phyloP scores from a whole-genome alignment of 2,888 invertebrate genomes.

The Oxytorus armatus region DNA sequence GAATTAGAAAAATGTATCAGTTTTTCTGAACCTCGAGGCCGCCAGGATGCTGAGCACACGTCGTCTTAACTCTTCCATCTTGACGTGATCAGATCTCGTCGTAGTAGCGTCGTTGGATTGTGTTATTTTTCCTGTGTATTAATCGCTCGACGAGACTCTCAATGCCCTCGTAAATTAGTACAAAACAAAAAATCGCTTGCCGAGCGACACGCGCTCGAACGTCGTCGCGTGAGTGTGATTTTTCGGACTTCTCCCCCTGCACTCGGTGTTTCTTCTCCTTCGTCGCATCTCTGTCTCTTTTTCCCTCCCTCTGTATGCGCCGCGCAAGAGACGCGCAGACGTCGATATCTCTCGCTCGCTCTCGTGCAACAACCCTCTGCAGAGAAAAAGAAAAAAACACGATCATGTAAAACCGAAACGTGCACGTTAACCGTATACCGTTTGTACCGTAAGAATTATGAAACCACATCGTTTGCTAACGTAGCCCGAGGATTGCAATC shows the following conservation, averaged over 20 bases:
- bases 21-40: too few relatives aligned
- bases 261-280: conserved; percentile 35
- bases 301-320: conserved; percentile 45
- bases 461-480: too few relatives aligned
- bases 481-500: too few relatives aligned
- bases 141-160: neutral
- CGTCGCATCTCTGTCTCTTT: conserved; percentile 13
- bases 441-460: too few relatives aligned
- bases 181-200: conserved; percentile 4
- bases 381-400: conserved; percentile 5
- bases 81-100: too few relatives aligned
- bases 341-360: conserved; percentile 53
- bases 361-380: neutral
- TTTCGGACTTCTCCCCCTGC: conserved; percentile 18
- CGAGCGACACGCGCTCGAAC: conserved; percentile 39
- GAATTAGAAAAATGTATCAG: neutral
- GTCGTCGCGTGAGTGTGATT: conserved; percentile 34
- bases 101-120: too few relatives aligned
- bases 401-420: too few relatives aligned
- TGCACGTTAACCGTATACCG: too few relatives aligned
- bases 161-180: neutral
- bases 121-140: too few relatives aligned
- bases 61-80: conserved; percentile 16
- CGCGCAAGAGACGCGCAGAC: conserved; percentile 55
- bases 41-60: neutral